Base-by-base conservation (phyloP, 2,888 invertebrate species). In the Cylloceria caligata region DNA sequence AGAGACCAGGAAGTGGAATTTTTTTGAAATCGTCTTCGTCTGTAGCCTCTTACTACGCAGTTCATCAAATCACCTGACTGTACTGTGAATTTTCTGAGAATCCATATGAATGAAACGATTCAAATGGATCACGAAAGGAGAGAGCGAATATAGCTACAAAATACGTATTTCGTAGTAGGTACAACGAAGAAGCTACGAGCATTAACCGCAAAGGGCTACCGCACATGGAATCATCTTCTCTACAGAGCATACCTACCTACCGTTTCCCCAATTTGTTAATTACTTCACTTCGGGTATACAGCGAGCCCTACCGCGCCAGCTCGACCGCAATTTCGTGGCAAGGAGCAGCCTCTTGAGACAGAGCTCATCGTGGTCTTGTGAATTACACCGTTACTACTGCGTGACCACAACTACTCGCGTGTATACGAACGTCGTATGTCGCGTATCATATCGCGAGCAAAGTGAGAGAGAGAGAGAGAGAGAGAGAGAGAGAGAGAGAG, bases 251-350 rank as follows among this genome's bases (percentile, higher is more conserved):
- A 76, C 16, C 75, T 75, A 71, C 71, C 82, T 68, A 64, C 79
- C 49, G 79, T 83, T 83, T 85, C 81, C 81, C 78, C 80, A 85
- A 84, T 85, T 85, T 80, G 68, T 71, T 76, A 83, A 78, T 84
- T 84, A 86, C 72, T 76, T 77, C 65, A 47, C 34, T 42, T 71
- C 65, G 69, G 55, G 47, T 55, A 76, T 72, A 73, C 60, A 47
- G 72, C 64, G 42, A 45, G 30, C 16, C 72, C 62, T 68, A 74
- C 73, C 57, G 65, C 74, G 77, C 80, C 80, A 75, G 85, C 80
- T 85, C 77, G 74, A 86, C 86, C 86, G 79, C 86, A 86, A 85
- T 81, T 86, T 85, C 83, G 85, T 74, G 86, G 85, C 79, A 65
- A 76, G 73, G 69, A 81, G 62, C 67, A 13, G 69, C 60, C 36